Conservation (phyloP, 2,113 vertebrate species). For the Ictalurus furcatus region DNA sequence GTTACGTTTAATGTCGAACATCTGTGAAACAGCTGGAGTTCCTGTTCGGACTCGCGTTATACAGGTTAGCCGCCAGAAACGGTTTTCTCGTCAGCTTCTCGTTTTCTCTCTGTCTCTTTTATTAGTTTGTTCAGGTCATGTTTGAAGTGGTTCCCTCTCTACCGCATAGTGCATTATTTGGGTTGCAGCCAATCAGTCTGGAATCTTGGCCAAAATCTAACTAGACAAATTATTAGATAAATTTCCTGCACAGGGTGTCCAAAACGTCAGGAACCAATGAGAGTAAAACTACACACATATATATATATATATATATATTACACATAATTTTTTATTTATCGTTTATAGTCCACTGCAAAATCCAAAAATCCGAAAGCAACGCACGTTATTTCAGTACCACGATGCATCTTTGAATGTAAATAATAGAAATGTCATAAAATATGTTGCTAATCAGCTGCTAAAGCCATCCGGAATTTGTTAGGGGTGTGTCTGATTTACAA, state of each 20-base stretch:
- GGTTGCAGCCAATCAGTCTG: no score
- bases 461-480: background rate
- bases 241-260: background rate
- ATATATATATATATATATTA: no score
- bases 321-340: background rate
- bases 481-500: background rate
- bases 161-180: background rate
- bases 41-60: no score
- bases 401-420: background rate
- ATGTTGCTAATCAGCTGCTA: background rate
- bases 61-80: no score
- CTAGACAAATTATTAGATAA: background rate
- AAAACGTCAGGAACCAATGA: background rate
- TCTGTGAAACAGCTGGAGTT: no score
- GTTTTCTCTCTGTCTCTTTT: background rate
- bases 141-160: background rate
- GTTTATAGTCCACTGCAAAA: background rate
- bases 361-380: background rate
- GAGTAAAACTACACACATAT: background rate
- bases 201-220: background rate
- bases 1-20: no score
- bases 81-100: background rate
- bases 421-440: background rate
- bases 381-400: background rate
- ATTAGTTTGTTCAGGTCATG: background rate